Evolutionary conservation across 2,113 vertebrate species (phyloP).

Genomic region (Ceuthmochares aereus): DNA sequence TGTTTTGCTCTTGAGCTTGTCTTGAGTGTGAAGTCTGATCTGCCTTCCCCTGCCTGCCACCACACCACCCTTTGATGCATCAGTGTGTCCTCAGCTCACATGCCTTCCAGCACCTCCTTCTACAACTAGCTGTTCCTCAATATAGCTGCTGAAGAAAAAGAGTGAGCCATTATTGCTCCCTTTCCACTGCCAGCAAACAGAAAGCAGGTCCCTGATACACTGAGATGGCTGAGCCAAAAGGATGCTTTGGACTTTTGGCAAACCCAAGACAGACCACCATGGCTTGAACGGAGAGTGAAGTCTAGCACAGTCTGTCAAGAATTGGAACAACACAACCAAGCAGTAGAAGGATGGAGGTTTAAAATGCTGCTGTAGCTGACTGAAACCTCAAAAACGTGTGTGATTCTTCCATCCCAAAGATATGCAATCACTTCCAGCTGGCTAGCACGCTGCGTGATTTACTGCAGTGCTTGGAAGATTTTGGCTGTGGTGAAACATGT

Average conservation of each 20-base stretch:
- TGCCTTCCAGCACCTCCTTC: background rate
- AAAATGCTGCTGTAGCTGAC: conserved; percentile 16
- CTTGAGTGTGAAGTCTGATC: background rate
- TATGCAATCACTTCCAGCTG: conserved; percentile 49
- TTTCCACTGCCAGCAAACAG: background rate
- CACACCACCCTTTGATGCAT: background rate
- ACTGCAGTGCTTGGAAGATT: conserved; percentile 8
- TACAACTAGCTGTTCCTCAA: accelerated
- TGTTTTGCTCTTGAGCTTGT: background rate
- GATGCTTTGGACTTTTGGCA: background rate
- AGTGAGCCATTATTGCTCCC: background rate
- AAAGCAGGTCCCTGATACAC: background rate
- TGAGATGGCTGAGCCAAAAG: accelerated
- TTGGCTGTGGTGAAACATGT: conserved; percentile 28
- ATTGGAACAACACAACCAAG: background rate
- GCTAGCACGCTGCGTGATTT: background rate
- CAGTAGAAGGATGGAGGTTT: background rate
- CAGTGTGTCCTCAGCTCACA: accelerated
- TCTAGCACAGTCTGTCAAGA: background rate
- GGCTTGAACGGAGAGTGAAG: background rate
- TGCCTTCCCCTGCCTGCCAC: background rate
- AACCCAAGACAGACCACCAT: background rate
- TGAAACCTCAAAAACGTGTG: background rate
- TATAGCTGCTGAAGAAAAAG: background rate
- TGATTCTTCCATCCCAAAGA: background rate